These are phyloP conservation scores for Ctenopoma kingsleyae DNA, from an alignment of 2,797 vertebrate species.

Conservation along the genomic window DNA sequence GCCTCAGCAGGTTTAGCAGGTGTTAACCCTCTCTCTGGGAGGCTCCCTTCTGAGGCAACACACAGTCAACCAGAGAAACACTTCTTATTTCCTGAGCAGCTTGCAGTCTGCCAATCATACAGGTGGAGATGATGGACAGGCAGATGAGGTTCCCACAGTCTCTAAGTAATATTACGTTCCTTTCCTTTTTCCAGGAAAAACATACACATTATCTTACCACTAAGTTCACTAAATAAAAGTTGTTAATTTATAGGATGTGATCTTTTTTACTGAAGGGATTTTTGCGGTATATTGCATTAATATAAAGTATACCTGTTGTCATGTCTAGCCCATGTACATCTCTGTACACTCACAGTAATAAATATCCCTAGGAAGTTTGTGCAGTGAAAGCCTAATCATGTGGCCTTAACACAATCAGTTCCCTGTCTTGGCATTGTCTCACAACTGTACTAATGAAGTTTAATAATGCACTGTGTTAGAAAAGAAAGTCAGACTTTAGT, in stretches of 20 bases:
- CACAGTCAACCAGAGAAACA: slow-evolving; percentile 62
- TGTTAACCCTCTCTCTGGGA: slow-evolving; percentile 69
- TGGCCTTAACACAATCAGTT: background rate
- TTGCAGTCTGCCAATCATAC: slow-evolving; percentile 67
- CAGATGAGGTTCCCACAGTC: slow-evolving; percentile 39
- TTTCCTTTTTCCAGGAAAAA: slow-evolving; percentile 21
- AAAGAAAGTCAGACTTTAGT: slow-evolving; percentile 3
- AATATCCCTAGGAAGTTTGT: too few species aligned
- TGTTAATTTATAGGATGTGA: background rate
- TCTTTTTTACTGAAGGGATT: too few species aligned
- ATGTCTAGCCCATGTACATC: too few species aligned
- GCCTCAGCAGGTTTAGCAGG: slow-evolving; percentile 71
- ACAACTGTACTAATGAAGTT: slow-evolving; percentile 12
- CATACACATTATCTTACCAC: background rate
- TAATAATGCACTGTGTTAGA: background rate
- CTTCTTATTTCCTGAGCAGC: slow-evolving; percentile 57
- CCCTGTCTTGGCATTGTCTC: background rate
- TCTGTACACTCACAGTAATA: too few species aligned
- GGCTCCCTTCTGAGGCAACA: slow-evolving; percentile 62
- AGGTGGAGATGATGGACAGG: slow-evolving; percentile 54
- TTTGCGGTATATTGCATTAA: background rate
- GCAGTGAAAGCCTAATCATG: too few species aligned
- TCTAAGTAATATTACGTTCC: slow-evolving; percentile 36
- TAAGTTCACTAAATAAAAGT: background rate
- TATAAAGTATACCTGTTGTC: too few species aligned